Conservation (phyloP, 2,888 invertebrate species). For the Netelia inedita region DNA sequence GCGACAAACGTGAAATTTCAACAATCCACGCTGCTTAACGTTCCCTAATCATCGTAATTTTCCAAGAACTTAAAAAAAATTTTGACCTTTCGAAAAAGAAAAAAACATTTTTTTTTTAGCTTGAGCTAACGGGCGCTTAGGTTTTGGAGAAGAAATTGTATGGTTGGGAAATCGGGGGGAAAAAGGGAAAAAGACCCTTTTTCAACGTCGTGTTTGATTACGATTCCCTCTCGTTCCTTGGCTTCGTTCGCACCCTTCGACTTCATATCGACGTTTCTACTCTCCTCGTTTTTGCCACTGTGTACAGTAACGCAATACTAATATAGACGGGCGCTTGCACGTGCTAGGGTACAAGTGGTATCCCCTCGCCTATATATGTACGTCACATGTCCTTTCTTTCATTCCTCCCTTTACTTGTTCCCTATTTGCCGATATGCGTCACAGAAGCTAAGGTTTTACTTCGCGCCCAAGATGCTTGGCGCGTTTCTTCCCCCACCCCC, state of each 20-base stretch:
- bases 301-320: conserved; percentile 74
- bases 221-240: conserved; percentile 71
- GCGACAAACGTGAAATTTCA: conserved; percentile 40
- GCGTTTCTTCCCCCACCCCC: conserved; percentile 25
- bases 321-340: conserved; percentile 54
- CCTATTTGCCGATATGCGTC: conserved; percentile 78
- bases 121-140: neutral
- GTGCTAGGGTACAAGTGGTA: conserved; percentile 48
- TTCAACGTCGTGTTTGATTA: conserved; percentile 77
- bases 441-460: conserved; percentile 56
- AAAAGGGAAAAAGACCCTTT: conserved; percentile 70
- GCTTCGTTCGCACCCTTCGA: conserved; percentile 74
- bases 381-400: conserved; percentile 19
- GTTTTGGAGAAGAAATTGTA: neutral
- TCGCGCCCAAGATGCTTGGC: conserved; percentile 9
- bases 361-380: conserved; percentile 16
- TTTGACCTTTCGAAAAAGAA: too few relatives aligned
- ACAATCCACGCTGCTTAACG: neutral
- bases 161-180: conserved; percentile 8
- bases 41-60: neutral
- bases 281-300: conserved; percentile 11
- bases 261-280: conserved; percentile 71
- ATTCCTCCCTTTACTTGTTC: conserved; percentile 63
- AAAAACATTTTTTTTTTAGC: too few relatives aligned
- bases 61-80: too few relatives aligned